Base-by-base conservation (phyloP, 2,113 vertebrate species). In the Nibea coibor region DNA sequence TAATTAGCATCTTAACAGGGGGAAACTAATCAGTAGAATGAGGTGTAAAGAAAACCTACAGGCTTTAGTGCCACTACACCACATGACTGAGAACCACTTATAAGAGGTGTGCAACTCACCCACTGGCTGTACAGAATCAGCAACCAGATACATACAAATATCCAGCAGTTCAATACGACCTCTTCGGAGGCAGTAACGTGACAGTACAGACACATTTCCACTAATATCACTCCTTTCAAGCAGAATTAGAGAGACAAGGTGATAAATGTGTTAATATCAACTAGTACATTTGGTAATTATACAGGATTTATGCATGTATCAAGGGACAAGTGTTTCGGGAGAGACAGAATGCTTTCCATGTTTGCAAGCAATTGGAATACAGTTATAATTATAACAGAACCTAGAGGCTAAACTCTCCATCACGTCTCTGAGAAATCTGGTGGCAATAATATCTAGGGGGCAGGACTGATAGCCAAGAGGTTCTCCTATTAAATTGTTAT, bases 401-500 rank as follows among this genome's bases (percentile, higher is more conserved):
- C 51, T 47, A 20, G 10, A 79, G 47, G 59, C 48, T 61, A 59
- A 85, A 81, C 57, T 75, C 72, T 54, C 58, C 65, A 68, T 65
- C 61, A n/a, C 56, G 56, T 66, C 39, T 77, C 31, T 58, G 53
- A 71, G 63, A 78, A 76, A 77, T 71, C 56, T 39, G 17, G 66
- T 63, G 26, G 59, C 68, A 85, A 28, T 83, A 73, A 83, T 79
- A 71, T 82, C 67, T 74, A 7, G 2, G 65, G 71, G 75, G 56
- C 68, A 74, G 31, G 42, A 43, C 42, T 54, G 56, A 78, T 83
- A 84, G 75, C 72, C 80, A 77, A 62, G 76, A 77, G 76, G 75
- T 28, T 76, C 68, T 74, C 35, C 48, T 78, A 67, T 77, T 89
- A 81, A 86, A 84, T 57, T 81, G 82, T 85, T 84, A 87, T 88